A percentile compares a stretch with the other conserved stretches of the same genome.
Evolutionary conservation across 1,140 invertebrate species (phyloP).

Genomic region (Homarus americanus): DNA sequence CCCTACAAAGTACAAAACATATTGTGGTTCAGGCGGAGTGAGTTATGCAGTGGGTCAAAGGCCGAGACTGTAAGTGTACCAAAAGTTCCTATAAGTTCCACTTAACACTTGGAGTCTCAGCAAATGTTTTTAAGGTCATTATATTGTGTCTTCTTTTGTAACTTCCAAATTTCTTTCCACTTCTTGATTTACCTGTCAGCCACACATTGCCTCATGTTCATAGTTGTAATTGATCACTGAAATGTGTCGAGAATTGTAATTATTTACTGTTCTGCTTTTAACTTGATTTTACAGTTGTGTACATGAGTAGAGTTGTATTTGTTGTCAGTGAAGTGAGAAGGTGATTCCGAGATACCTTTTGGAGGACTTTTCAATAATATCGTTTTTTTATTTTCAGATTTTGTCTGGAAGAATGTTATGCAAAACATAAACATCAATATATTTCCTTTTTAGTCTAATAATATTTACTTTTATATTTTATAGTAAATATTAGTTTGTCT

Average conservation of each 20-base stretch:
- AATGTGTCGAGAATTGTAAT: not conserved
- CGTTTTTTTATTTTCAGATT: not conserved
- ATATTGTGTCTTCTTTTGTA: not conserved
- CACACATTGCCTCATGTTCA: not conserved
- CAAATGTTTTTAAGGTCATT: not conserved
- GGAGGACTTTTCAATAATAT: not conserved
- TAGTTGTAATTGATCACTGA: not conserved
- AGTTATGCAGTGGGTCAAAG: not conserved
- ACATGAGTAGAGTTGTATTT: not conserved
- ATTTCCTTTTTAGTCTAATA: no score
- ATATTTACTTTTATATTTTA: no score
- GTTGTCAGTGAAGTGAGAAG: no score
- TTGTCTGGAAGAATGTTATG: not conserved
- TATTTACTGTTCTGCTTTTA: not conserved
- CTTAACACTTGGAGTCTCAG: slow-evolving; percentile 39
- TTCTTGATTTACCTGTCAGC: not conserved
- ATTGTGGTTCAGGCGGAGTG: slow-evolving; percentile 44
- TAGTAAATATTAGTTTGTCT: no score
- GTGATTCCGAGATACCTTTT: no score
- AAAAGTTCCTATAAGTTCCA: slow-evolving; percentile 55
- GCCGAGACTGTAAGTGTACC: slow-evolving; percentile 17
- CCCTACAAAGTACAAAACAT: slow-evolving; percentile 49
- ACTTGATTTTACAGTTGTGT: not conserved
- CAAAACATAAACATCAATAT: no score
- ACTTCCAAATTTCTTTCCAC: not conserved